Percentiles rank a stretch among this genome's conserved stretches.
phyloP scores from a whole-genome alignment of 2,888 invertebrate species.

The Melanotus villosus region DNA sequence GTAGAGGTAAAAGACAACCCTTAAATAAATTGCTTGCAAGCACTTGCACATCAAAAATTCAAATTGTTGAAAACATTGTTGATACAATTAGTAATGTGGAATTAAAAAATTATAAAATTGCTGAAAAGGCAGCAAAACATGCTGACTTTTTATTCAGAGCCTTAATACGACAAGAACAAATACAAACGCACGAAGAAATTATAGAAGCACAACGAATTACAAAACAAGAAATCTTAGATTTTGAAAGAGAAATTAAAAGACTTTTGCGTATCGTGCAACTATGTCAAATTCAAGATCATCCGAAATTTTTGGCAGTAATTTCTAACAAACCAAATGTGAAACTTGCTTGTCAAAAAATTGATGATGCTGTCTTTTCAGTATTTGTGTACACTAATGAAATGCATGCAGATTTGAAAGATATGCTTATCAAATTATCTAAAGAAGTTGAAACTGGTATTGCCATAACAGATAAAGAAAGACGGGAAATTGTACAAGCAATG shows the following conservation, averaged over 20 bases:
- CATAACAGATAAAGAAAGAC: slow-evolving; percentile 68
- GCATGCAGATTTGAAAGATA: slow-evolving; percentile 49
- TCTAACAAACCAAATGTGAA: not conserved
- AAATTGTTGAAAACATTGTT: slow-evolving; percentile 52
- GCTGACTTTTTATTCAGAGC: slow-evolving; percentile 53
- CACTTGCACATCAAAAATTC: slow-evolving; percentile 50
- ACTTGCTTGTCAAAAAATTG: slow-evolving; percentile 22
- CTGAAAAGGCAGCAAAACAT: slow-evolving; percentile 24
- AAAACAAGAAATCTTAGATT: slow-evolving; percentile 61
- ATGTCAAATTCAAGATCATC: slow-evolving; percentile 29
- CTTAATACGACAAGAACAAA: slow-evolving; percentile 48
- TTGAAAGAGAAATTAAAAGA: slow-evolving; percentile 58
- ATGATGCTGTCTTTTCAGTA: slow-evolving; percentile 42
- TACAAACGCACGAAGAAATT: no score
- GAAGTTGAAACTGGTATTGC: slow-evolving; percentile 49
- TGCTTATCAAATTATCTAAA: slow-evolving; percentile 43
- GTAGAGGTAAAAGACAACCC: slow-evolving; percentile 44
- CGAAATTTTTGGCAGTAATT: not conserved
- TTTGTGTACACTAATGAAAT: slow-evolving; percentile 44
- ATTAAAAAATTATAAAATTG: slow-evolving; percentile 13
- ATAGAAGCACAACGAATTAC: no score
- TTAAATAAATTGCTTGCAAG: slow-evolving; percentile 47
- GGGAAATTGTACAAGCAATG: slow-evolving; percentile 73
- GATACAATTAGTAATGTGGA: slow-evolving; percentile 39
- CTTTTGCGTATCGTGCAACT: slow-evolving; percentile 58